Evolutionary conservation across 1,140 invertebrate genomes (phyloP), one percentile per base, ranked within the genome.

Genomic region (Drosophila azteca): DNA sequence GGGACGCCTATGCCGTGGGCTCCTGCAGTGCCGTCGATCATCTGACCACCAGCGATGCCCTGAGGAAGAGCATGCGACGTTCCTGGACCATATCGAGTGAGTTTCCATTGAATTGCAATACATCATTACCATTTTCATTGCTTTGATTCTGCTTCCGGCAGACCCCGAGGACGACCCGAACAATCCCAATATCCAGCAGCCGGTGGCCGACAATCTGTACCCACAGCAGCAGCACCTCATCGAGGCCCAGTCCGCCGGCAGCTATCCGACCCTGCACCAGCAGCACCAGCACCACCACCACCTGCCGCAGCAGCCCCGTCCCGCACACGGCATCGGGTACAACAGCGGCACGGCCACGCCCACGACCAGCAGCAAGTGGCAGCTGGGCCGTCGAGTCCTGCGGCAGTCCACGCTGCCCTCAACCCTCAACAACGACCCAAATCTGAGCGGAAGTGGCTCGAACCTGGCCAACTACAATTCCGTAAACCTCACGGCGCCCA

Each of bases 1-100:
- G 94, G 90, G 95, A 95, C 73, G 79, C 83, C 24, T 94, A 94
- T 62, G 90, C 93, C 17, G 90, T 61, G 43, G 82, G 80, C 35
- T 91, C 90, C 54, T 84, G 85, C 51, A 81, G 83, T 45, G 79
- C 92, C 67, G 92, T 93, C 44, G 92, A 93, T 64, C 93, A 93
- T 75, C 90, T 94, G 29, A 93, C 94, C 29, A 93, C 95, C 59
- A 93, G 94, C 48, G 95, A 95, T 82, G 94, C 95, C 49, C 92
- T 95, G 53, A 94, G 94, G 67, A 93, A 93, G 73, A 95, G 94
- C 71, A 95, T 95, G 60, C 93, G 94, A 26, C 92, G 94, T 68
- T 95, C 95, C 53, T 95, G 94, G 95, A 95, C 94, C 15, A 95
- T 95, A 78, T 95, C 94, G 59, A 94, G 95, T 95, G 89, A 93